Base-by-base conservation (phyloP, 2,113 vertebrate species). In the Pycnonotus jocosus region DNA sequence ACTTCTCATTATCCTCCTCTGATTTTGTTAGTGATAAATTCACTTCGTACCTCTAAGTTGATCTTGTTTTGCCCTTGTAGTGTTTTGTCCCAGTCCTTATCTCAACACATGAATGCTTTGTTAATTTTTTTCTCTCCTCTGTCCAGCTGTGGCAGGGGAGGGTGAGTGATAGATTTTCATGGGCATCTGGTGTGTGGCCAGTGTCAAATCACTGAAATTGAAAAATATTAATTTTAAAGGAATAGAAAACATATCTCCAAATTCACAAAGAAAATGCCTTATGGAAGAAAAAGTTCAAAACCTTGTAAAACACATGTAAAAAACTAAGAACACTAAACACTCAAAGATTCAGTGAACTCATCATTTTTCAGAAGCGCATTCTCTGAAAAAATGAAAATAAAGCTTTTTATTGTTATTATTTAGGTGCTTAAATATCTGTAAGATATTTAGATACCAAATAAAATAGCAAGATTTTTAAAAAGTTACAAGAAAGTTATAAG, bases 211-310 rank as follows among this genome's bases (percentile, higher is more conserved):
- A 9, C 38, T 38, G 38, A 38, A 38, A 38, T 38, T 71, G 45
- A 90, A 83, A 16, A 92, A 38, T 53, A 91, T 79, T 58, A 15
- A 66, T 74, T 86, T 91, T 25, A 82, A 90, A 62, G n/a, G 10
- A 83, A 53, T 12, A 78, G 40, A 70, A 73, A 10, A n/a, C 18
- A 27, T 11, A 66, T 25, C 20, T 84, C 40, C 73, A 95, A 71
- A 91, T 88, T 42, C 23, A 48, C 13, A 40, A 72, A 62, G n/a
- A 62, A 84, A 86, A 51, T 6, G 1, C 3, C 7, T 50, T 42
- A 19, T 23, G 9, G 33, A 50, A 88, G 10, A 44, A 22, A 68
- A 57, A 28, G 10, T 62, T 3, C 6, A 65, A 87, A 77, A 70
- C 47, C 13, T 80, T 35, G 45, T 13, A n/a, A 72, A 86, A 44